Evolutionary conservation across 2,888 invertebrate genomes (phyloP), one percentile per base, ranked within the genome.

Genomic region (Glyphotaelius pellucidus): DNA sequence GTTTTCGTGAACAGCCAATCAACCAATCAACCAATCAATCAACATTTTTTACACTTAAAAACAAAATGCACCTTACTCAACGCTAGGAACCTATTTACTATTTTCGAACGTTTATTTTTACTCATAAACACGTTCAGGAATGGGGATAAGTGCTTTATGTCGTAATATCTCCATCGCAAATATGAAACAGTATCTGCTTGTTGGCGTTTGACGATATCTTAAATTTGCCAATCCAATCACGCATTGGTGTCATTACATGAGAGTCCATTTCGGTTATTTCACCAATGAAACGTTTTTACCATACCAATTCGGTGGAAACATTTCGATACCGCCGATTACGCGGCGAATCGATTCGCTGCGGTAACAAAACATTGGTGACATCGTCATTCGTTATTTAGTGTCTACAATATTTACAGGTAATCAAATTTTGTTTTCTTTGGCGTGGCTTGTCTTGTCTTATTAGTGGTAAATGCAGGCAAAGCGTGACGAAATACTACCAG

Each of bases 271-370:
- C 79, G 35, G 80, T 89, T 79, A 79, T 80, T 89, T 38, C 88
- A 79, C n/a, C 79, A 79, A 89, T 42, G 88, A 35, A 79, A 89
- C 88, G 88, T 89, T 89, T 89, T 89, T 89, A 30, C 30, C 35
- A 89, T 89, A 80, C 80, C 80, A 80, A 89, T 89, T 79, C 38
- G 86, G 38, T 79, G 79, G 67, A 80, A 89, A 89, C 79, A 32
- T 89, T 79, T 79, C 88, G 88, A 89, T 89, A 79, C 32, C 88
- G 88, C n/a, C 80, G 88, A 89, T 80, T 89, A 80, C 38, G 88
- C 35, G 79, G 35, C 67, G 32, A 80, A 89, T 89, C 88, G 14
- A 89, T 89, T 89, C 80, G 88, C n/a, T 38, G 19, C 79, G 88
- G 80, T 80, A 35, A 30, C 79, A 25, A 67, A 67, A 67, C 67